phyloP scores from a whole-genome alignment of 2,888 invertebrate species.

The Platynereis dumerilii region DNA sequence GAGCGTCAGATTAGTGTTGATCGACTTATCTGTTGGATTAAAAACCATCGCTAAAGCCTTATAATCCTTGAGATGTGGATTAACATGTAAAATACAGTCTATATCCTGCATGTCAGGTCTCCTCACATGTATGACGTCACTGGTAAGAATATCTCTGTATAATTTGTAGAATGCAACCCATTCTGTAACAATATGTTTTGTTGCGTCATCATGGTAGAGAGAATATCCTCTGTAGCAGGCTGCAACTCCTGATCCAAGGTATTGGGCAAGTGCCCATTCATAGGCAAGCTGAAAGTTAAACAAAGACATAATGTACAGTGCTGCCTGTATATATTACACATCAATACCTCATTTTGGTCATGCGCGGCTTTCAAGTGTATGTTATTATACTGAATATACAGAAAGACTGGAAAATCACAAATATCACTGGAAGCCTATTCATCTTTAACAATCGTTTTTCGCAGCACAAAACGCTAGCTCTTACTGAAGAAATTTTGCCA shows the following conservation, averaged over 20 bases:
- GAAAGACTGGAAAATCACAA: too few species aligned
- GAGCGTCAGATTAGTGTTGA: conserved; percentile 24
- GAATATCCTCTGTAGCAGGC: conserved; percentile 39
- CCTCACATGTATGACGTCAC: conserved; percentile 38
- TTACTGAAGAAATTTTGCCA: too few species aligned
- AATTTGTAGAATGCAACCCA: conserved; percentile 40
- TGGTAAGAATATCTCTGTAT: conserved; percentile 36
- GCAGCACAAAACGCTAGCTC: too few species aligned
- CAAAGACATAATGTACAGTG: too few species aligned
- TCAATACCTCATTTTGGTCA: too few species aligned
- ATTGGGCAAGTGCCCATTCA: conserved; percentile 39
- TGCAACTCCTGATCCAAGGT: conserved; percentile 39
- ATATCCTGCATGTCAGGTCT: conserved; percentile 38
- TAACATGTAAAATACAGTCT: conserved; percentile 38
- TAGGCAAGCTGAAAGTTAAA: conserved; percentile 35
- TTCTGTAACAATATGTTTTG: conserved; percentile 33
- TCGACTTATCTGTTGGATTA: conserved; percentile 31
- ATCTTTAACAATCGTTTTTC: too few species aligned
- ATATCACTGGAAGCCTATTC: too few species aligned
- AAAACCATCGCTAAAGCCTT: conserved; percentile 40
- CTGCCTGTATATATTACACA: too few species aligned
- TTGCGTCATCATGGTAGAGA: conserved; percentile 34
- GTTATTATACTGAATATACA: too few species aligned
- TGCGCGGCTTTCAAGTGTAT: too few species aligned
- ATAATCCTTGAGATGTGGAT: conserved; percentile 29